These are phyloP conservation scores for Scaptomyza cyrtandrae DNA, from an alignment of 2,888 invertebrate species.

Conservation along the genomic window DNA sequence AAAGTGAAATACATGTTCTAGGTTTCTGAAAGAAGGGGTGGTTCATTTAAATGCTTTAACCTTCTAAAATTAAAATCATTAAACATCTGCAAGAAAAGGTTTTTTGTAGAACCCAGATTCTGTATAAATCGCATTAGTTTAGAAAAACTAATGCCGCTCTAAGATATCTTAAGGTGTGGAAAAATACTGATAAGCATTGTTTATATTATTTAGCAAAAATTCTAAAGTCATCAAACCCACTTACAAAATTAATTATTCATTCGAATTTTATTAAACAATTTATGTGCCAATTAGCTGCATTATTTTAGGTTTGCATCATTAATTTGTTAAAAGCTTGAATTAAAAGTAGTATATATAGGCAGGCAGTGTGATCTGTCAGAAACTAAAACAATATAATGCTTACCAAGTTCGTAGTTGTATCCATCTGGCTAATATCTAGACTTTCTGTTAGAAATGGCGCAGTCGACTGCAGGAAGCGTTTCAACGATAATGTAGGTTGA, in stretches of 20 bases:
- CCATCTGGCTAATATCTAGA: slow-evolving; percentile 21
- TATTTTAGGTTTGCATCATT: slow-evolving; percentile 33
- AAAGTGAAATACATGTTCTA: not conserved
- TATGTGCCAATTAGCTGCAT: slow-evolving; percentile 10
- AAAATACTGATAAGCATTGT: too few relatives aligned
- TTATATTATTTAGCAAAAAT: too few relatives aligned
- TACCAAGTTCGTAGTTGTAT: slow-evolving; percentile 10
- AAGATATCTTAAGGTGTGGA: too few relatives aligned
- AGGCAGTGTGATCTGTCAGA: not conserved
- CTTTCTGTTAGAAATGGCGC: not conserved
- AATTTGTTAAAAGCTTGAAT: slow-evolving; percentile 9
- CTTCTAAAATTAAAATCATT: too few relatives aligned
- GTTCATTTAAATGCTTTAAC: too few relatives aligned
- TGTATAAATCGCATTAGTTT: too few relatives aligned
- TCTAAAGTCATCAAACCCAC: too few relatives aligned
- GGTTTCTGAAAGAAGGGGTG: too few relatives aligned
- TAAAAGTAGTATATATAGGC: slow-evolving; percentile 29
- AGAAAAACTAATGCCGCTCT: too few relatives aligned
- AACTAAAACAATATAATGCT: slow-evolving; percentile 21
- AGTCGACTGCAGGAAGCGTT: slow-evolving; percentile 41
- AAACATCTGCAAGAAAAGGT: too few relatives aligned
- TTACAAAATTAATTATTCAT: too few relatives aligned
- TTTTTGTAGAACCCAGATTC: too few relatives aligned
- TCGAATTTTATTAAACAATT: not conserved
- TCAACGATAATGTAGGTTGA: slow-evolving; percentile 41